Conservation (phyloP, 2,888 invertebrate genomes). For the Germaria angustata region DNA sequence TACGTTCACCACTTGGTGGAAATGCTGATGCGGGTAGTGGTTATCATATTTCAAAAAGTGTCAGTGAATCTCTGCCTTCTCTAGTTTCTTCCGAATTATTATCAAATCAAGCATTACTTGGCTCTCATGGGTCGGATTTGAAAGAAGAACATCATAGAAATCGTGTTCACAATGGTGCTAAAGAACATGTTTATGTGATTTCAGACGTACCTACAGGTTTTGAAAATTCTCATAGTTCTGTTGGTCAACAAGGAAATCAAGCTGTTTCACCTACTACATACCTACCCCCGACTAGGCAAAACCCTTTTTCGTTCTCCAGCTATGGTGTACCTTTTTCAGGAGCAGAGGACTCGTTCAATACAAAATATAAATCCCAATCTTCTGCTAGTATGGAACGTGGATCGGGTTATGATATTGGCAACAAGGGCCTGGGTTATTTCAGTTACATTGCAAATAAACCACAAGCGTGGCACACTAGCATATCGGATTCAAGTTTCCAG, state of each 20-base stretch:
- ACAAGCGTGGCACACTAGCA: constrained; percentile 73
- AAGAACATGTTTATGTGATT: constrained; percentile 52
- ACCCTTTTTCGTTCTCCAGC: constrained; percentile 49
- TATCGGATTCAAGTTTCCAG: constrained; percentile 60
- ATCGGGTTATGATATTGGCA: constrained; percentile 77
- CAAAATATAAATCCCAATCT: constrained; percentile 57
- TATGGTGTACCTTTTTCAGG: constrained; percentile 58
- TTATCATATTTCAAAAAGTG: constrained; percentile 48
- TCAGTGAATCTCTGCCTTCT: constrained; percentile 1
- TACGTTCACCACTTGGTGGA: constrained; percentile 17
- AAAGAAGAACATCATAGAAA: constrained; percentile 21
- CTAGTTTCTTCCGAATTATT: constrained; percentile 11
- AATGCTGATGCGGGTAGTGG: background rate
- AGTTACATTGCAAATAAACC: constrained; percentile 75
- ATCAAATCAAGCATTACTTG: background rate
- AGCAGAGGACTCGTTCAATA: constrained; percentile 58
- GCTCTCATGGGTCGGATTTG: background rate
- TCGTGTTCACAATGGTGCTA: constrained; percentile 56
- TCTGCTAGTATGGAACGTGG: constrained; percentile 55
- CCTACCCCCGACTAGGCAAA: constrained; percentile 4
- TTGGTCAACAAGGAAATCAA: background rate
- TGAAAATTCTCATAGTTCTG: background rate
- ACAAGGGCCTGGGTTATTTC: constrained; percentile 78
- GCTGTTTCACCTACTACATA: background rate
- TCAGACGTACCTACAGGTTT: background rate